Evolutionary conservation across 2,797 vertebrate species (phyloP).

Genomic region (Chromobotia macracanthus): DNA sequence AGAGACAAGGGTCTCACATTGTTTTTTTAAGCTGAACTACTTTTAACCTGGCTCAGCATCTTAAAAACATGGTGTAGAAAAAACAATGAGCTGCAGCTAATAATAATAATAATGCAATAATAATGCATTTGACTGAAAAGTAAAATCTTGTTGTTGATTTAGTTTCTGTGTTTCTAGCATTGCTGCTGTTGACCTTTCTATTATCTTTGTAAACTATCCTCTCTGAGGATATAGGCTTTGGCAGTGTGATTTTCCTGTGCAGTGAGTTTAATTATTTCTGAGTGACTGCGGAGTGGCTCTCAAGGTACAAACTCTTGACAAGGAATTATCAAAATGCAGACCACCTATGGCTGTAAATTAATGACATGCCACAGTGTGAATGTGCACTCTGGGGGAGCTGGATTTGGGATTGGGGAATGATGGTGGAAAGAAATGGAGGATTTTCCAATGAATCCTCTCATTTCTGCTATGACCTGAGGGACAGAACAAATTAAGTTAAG

Average conservation of each 20-base stretch:
- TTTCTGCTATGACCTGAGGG: conserved; percentile 63
- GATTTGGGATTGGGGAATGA: background rate
- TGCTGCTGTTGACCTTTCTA: conserved; percentile 4
- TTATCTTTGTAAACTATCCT: conserved; percentile 14
- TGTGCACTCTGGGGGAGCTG: conserved; percentile 53
- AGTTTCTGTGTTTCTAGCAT: conserved; percentile 14
- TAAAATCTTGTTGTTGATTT: background rate
- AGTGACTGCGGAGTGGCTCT: conserved; percentile 77
- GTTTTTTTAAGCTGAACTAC: background rate
- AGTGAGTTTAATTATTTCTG: conserved; percentile 76
- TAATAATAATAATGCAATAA: background rate
- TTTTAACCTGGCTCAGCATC: background rate
- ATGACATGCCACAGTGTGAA: conserved; percentile 71
- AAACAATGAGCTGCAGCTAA: background rate
- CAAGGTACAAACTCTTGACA: conserved; percentile 71
- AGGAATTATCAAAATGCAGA: conserved; percentile 72
- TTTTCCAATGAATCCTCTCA: conserved; percentile 64
- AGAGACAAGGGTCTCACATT: background rate
- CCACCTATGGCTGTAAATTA: conserved; percentile 71
- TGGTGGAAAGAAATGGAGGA: conserved; percentile 39
- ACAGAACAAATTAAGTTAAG: conserved; percentile 65
- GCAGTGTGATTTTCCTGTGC: conserved; percentile 70
- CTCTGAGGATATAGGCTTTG: conserved; percentile 65
- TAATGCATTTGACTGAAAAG: background rate
- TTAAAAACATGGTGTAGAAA: background rate